phyloP scores from a whole-genome alignment of 2,888 invertebrate species.

The Ganaspis brasiliensis region DNA sequence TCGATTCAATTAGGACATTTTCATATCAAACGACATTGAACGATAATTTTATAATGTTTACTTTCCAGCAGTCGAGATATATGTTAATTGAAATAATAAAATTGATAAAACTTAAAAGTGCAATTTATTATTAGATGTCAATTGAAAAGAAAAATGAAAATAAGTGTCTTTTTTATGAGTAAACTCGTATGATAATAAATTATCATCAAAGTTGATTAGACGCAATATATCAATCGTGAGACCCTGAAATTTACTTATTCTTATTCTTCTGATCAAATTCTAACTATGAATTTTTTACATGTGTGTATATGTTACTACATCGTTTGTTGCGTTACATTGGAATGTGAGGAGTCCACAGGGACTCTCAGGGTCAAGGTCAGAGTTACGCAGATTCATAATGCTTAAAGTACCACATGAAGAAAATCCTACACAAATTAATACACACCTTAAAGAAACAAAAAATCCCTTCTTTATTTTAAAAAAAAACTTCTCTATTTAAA shows the following conservation, averaged over 20 bases:
- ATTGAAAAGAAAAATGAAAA: slow-evolving; percentile 8
- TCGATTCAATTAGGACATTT: too few relatives aligned
- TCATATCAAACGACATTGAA: too few relatives aligned
- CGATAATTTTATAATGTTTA: too few relatives aligned
- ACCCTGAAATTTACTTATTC: slow-evolving; percentile 13
- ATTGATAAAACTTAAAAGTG: not conserved
- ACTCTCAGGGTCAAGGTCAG: slow-evolving; percentile 40
- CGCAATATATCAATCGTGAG: slow-evolving; percentile 25
- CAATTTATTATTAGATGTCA: slow-evolving; percentile 4
- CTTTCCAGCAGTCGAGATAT: too few relatives aligned
- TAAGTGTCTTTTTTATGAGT: slow-evolving; percentile 7
- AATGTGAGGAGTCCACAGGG: slow-evolving; percentile 26
- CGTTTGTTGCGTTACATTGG: slow-evolving; percentile 40
- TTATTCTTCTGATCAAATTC: slow-evolving; percentile 5
- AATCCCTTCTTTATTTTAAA: not conserved
- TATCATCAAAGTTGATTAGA: slow-evolving; percentile 20
- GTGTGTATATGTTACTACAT: slow-evolving; percentile 8
- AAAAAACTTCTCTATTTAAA: too few relatives aligned
- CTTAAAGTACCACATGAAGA: slow-evolving; percentile 29
- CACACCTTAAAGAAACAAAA: not conserved
- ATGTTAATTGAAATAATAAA: not conserved
- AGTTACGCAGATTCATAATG: slow-evolving; percentile 35
- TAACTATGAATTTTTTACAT: not conserved
- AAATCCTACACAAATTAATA: slow-evolving; percentile 28
- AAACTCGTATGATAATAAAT: not conserved